Conservation (phyloP, 2,113 vertebrate genomes). For the Tamias sibiricus region DNA sequence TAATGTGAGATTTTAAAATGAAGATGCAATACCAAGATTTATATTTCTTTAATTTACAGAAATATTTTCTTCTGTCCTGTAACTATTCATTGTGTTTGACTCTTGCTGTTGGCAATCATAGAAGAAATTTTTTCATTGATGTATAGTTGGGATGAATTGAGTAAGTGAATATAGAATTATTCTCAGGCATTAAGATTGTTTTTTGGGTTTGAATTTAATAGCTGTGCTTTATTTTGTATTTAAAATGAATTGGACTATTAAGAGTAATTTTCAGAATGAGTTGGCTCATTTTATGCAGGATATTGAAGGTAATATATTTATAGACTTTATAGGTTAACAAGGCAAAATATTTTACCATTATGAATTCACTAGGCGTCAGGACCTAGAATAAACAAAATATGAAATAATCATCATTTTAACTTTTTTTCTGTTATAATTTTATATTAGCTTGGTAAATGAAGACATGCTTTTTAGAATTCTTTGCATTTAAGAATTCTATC, state of each 20-base stretch:
- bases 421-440: constrained; percentile 46
- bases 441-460: constrained; percentile 49
- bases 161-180: not conserved
- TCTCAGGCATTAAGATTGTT: not conserved
- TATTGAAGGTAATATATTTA: not conserved
- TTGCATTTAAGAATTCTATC: not conserved
- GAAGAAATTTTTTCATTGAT: not conserved
- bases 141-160: constrained; percentile 15
- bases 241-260: not conserved
- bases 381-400: constrained; percentile 59
- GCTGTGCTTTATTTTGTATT: not conserved
- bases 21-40: not conserved
- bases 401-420: constrained; percentile 55
- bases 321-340: constrained; percentile 10
- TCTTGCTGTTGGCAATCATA: not conserved
- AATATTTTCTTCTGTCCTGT: not conserved
- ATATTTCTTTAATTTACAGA: constrained; percentile 27
- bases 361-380: constrained; percentile 55
- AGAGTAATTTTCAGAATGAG: not conserved
- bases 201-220: constrained; percentile 37
- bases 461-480: constrained; percentile 49
- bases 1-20: constrained; percentile 23
- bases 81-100: not conserved
- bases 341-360: constrained; percentile 59
- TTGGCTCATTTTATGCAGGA: not conserved